Evolutionary conservation across 2,797 vertebrate genomes (phyloP), one percentile per base, ranked within the genome.

Genomic region (Discoglossus pictus): DNA sequence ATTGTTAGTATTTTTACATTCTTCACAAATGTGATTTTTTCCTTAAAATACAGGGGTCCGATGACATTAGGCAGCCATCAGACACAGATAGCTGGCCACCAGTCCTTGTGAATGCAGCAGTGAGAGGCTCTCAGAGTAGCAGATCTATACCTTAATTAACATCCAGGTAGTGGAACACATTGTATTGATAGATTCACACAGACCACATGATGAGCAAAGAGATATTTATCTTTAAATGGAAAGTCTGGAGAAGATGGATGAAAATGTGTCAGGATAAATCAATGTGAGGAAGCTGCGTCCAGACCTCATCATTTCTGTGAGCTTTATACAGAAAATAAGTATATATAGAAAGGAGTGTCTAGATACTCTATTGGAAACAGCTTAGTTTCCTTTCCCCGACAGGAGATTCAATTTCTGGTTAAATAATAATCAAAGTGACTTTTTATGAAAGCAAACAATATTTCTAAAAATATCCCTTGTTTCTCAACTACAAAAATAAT

Each of bases 161-260:
- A 64, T 24, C 44, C 34, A 71, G 61, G 27, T 46, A 27, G 11
- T 31, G 42, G 5, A 43, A 43, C 40, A 10, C 16, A 59, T 24
- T 54, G n/a, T 48, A 66, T 39, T 54, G 55, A 59, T 60, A 65
- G 11, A 61, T 65, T 21, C 18, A 38, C 7, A 40, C 12, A 31
- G 44, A 39, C 12, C 31, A 66, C 35, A 21, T 39, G n/a, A 56
- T 56, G 39, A 46, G 39, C 25, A 46, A 50, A 40, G 43, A 60
- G 62, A 72, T 60, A 61, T 38, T 61, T 51, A 60, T 72, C 62
- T 60, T 52, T 43, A 47, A 61, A 54, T 44, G 39, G 61, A 61
- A 66, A 65, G 7, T 44, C 15, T 15, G 48, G 36, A 53, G 38
- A 51, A 68, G 46, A 44, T 38, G 12, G 36, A 34, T 43, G 16